These are phyloP conservation scores for Drosophila dunni DNA, from an alignment of 1,140 invertebrate species.

Conservation along the genomic window DNA sequence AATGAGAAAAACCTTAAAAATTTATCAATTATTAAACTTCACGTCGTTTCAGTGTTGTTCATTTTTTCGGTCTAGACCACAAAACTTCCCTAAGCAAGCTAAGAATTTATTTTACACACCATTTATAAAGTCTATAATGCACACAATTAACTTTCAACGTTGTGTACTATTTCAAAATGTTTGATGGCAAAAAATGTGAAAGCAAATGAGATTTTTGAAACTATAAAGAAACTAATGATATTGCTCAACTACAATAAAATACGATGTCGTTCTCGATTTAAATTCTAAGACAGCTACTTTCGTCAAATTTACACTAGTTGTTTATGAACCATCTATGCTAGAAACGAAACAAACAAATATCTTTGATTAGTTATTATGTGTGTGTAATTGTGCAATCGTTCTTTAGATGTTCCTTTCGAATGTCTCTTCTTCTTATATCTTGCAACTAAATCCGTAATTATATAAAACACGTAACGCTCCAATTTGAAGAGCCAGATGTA, in stretches of 20 bases:
- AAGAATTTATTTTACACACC: conserved; percentile 77
- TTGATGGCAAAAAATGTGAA: conserved; percentile 20
- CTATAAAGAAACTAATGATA: conserved; percentile 16
- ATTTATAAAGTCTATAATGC: conserved; percentile 55
- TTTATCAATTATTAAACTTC: conserved; percentile 48
- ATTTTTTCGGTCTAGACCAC: conserved; percentile 58
- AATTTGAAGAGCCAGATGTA: conserved; percentile 12
- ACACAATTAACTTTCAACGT: conserved; percentile 65
- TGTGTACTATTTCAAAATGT: conserved; percentile 70
- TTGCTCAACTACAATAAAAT: conserved; percentile 43
- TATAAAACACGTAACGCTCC: conserved; percentile 9
- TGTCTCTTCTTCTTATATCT: conserved; percentile 34
- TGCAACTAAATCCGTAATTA: conserved; percentile 6
- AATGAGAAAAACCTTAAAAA: conserved; percentile 28
- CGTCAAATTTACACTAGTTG: conserved; percentile 74
- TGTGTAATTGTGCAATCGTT: conserved; percentile 74
- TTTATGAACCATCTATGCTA: conserved; percentile 50
- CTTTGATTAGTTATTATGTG: conserved; percentile 50
- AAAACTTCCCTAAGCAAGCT: conserved; percentile 74
- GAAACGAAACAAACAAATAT: conserved; percentile 37
- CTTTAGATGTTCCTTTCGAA: conserved; percentile 70
- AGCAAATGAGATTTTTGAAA: conserved; percentile 31
- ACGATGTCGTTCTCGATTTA: conserved; percentile 64
- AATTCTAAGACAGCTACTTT: conserved; percentile 78
- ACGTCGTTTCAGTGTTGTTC: conserved; percentile 74